Evolutionary conservation across 2,888 invertebrate species (phyloP).

Genomic region (Galeopsomyia nigrocyanea): DNA sequence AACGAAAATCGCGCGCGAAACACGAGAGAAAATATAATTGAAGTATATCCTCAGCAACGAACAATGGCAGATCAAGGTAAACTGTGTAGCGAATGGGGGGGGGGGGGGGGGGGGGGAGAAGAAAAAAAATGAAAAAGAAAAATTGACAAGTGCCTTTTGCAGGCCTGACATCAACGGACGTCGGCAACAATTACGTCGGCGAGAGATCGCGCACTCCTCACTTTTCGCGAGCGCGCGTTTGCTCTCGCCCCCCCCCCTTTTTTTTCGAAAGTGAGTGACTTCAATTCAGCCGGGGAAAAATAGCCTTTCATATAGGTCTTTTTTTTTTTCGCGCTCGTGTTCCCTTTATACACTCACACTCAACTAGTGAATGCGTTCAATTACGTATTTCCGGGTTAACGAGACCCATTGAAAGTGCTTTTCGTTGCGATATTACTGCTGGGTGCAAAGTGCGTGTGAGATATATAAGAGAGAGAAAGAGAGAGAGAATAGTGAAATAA

Average conservation of each 20-base stretch:
- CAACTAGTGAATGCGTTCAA: conserved; percentile 43
- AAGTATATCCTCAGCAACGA: too few relatives aligned
- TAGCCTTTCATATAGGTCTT: conserved; percentile 31
- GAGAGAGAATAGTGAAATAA: background rate
- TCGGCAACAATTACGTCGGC: conserved; percentile 30
- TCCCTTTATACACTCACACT: conserved; percentile 21
- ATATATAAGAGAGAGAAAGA: background rate
- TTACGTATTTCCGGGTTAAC: conserved; percentile 48
- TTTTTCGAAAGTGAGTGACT: conserved; percentile 27
- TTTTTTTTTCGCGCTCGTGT: conserved; percentile 21
- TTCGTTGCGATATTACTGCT: conserved; percentile 39
- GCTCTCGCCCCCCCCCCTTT: background rate
- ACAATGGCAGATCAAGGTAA: too few relatives aligned
- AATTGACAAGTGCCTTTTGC: conserved; percentile 26
- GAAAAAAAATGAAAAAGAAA: background rate
- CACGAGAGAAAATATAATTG: too few relatives aligned
- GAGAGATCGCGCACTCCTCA: conserved; percentile 9
- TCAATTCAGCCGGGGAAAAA: conserved; percentile 31
- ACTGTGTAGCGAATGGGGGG: too few relatives aligned
- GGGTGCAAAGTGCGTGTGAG: conserved; percentile 25
- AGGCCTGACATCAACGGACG: background rate
- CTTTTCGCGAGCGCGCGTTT: too few relatives aligned
- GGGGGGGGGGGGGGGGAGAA: too few relatives aligned
- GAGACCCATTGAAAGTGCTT: conserved; percentile 45
- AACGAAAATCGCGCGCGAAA: too few relatives aligned